A percentile compares a stretch with the other conserved stretches of the same genome.
These are phyloP conservation scores for Rhagoletis pomonella DNA, from an alignment of 1,140 invertebrate species.

Conservation along the genomic window DNA sequence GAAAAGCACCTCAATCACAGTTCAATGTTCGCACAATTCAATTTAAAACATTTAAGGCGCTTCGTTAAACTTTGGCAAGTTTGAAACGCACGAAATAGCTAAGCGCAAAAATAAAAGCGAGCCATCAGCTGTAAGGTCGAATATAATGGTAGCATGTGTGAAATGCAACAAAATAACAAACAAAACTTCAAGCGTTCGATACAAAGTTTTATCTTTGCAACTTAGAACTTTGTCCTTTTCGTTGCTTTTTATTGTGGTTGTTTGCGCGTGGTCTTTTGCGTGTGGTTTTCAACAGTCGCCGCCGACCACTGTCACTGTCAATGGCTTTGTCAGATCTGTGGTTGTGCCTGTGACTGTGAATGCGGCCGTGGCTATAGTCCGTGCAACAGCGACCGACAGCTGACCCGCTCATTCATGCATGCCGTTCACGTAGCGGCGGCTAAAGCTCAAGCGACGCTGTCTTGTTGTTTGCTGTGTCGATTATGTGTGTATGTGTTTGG, in stretches of 20 bases:
- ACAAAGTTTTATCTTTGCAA: background rate
- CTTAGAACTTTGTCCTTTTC: background rate
- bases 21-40: constrained; percentile 34
- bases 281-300: background rate
- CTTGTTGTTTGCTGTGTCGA: constrained; percentile 14
- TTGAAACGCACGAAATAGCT: background rate
- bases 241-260: background rate
- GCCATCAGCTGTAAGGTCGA: background rate
- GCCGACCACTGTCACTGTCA: constrained; percentile 33
- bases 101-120: background rate
- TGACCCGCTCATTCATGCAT: background rate
- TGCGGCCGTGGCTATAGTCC: too few species aligned
- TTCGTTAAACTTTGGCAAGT: background rate
- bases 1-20: background rate
- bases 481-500: background rate
- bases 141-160: too few species aligned
- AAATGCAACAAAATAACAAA: too few species aligned
- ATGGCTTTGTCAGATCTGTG: background rate
- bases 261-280: too few species aligned
- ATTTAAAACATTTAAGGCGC: constrained; percentile 8
- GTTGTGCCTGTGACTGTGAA: background rate
- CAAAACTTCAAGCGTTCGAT: too few species aligned
- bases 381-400: background rate
- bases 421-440: constrained; percentile 24
- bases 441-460: background rate